Evolutionary conservation across 2,113 vertebrate species (phyloP).

Genomic region (Sitta europaea): DNA sequence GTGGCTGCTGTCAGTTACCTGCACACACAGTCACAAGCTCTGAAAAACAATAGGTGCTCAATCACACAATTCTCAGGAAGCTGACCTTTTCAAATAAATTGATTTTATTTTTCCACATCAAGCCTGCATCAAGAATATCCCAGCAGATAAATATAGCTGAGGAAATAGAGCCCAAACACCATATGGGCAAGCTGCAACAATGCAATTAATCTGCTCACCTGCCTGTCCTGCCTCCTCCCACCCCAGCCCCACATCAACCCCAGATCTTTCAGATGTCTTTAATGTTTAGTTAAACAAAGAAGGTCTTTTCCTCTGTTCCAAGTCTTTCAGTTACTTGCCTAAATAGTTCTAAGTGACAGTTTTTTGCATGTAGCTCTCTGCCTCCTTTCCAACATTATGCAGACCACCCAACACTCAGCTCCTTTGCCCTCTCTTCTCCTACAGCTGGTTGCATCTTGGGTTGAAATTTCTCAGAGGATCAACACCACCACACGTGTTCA

Average conservation of each 20-base stretch:
- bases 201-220: constrained; percentile 1
- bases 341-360: constrained; percentile 27
- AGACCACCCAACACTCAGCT: constrained; percentile 32
- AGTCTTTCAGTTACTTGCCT: constrained; percentile 29
- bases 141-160: background rate
- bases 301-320: constrained; percentile 36
- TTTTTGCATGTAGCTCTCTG: background rate
- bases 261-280: constrained; percentile 13
- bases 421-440: background rate
- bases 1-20: background rate
- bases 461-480: background rate
- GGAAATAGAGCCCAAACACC: background rate
- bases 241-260: background rate
- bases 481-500: background rate
- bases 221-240: constrained; percentile 34
- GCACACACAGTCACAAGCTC: background rate
- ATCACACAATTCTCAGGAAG: background rate
- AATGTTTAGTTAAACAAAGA: constrained; percentile 6
- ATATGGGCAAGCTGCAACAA: constrained; percentile 26
- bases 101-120: background rate
- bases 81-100: background rate
- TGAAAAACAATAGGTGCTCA: background rate
- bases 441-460: background rate
- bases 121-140: background rate
- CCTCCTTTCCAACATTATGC: background rate